These are phyloP conservation scores for Drosophila trapezifrons DNA, from an alignment of 1,140 invertebrate genomes.

Conservation along the genomic window DNA sequence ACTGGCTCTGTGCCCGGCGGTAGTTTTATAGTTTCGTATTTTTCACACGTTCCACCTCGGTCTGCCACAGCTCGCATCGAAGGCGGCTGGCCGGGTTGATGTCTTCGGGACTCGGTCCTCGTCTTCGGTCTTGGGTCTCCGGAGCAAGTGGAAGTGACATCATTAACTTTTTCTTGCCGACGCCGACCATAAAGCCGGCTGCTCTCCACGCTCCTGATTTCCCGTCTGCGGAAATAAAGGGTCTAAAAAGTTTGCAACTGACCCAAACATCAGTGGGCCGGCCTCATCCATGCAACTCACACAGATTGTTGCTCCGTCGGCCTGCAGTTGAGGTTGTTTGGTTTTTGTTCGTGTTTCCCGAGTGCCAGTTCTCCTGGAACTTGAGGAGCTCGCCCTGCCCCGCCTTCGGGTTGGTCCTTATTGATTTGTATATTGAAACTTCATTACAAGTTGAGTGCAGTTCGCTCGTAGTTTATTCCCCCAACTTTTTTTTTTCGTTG, in stretches of 20 bases:
- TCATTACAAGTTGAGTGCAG: conserved; percentile 75
- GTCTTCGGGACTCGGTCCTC: conserved; percentile 9
- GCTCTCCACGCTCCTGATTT: conserved; percentile 9
- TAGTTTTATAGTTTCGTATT: conserved; percentile 55
- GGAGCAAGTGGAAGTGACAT: conserved; percentile 73
- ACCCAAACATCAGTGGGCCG: conserved; percentile 41
- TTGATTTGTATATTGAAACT: conserved; percentile 82
- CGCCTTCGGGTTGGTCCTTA: conserved; percentile 55
- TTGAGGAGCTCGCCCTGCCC: conserved; percentile 18
- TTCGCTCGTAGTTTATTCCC: conserved; percentile 65
- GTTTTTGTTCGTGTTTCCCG: conserved; percentile 26
- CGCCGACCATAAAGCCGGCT: conserved; percentile 17
- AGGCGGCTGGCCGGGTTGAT: conserved; percentile 18
- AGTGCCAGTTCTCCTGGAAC: conserved; percentile 5
- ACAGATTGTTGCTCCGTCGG: conserved; percentile 27
- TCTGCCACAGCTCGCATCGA: conserved; percentile 10
- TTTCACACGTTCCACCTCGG: conserved; percentile 24
- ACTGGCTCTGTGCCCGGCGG: conserved; percentile 2
- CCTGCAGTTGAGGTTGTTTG: conserved; percentile 21
- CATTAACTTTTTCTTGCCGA: conserved; percentile 69
- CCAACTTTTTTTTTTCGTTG: conserved; percentile 72
- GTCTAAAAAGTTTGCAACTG: conserved; percentile 64
- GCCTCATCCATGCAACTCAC: conserved; percentile 28
- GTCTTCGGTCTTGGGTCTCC: conserved; percentile 29
- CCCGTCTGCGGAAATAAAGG: conserved; percentile 42